Percentiles rank a stretch among this genome's conserved stretches.
Evolutionary conservation across 2,797 vertebrate genomes (phyloP).

Genomic region (Sitta carolinensis): DNA sequence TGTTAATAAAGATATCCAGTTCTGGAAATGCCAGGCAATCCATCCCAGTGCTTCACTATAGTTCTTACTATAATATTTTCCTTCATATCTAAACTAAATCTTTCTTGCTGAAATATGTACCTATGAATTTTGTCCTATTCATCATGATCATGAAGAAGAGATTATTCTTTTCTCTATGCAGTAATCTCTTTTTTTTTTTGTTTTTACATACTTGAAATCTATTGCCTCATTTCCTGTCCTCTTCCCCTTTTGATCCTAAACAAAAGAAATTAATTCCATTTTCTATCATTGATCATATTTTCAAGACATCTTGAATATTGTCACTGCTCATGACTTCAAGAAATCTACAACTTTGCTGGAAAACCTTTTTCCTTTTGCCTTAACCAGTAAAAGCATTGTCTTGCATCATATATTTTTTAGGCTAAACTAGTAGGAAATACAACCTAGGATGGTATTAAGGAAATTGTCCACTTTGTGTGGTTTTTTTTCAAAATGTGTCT

Average conservation of each 20-base stretch:
- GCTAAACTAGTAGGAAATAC: background rate
- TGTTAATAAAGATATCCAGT: background rate
- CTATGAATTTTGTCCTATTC: slow-evolving; percentile 3
- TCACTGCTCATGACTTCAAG: background rate
- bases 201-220: slow-evolving; percentile 22
- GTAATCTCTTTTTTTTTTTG: slow-evolving; percentile 1
- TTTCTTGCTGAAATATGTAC: slow-evolving; percentile 26
- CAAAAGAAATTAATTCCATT: background rate
- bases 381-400: background rate
- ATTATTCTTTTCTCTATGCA: slow-evolving; percentile 16
- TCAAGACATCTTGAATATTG: background rate
- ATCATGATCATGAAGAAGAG: background rate
- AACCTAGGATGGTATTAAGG: background rate
- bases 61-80: slow-evolving; percentile 5
- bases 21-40: background rate
- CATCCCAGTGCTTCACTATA: background rate
- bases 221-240: background rate
- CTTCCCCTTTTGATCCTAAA: background rate
- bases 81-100: slow-evolving; percentile 18
- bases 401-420: background rate
- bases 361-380: background rate
- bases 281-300: slow-evolving; percentile 21
- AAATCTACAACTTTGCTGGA: background rate
- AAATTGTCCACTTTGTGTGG: background rate
- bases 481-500: background rate